Conservation (phyloP, 37 sponge, comb jelly and placozoan species). For the Spongilla lacustris region DNA sequence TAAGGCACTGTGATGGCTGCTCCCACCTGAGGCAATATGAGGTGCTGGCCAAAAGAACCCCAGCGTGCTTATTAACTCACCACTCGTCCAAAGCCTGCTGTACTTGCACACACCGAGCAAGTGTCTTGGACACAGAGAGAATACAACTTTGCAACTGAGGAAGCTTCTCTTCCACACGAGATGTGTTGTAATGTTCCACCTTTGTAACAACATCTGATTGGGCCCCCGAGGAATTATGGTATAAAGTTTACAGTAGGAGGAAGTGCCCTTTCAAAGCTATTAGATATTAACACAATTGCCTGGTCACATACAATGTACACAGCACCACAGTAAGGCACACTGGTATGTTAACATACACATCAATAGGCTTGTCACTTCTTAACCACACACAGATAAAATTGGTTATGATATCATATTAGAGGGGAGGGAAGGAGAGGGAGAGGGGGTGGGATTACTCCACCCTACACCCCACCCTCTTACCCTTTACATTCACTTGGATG, state of each 20-base stretch:
- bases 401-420: no score
- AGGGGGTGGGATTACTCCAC: neutral
- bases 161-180: neutral
- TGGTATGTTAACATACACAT: no score
- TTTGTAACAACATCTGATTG: neutral
- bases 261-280: no score
- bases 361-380: no score
- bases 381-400: no score
- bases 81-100: conserved; percentile 41
- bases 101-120: conserved; percentile 18
- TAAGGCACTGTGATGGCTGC: conserved; percentile 50
- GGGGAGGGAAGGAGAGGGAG: no score
- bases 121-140: conserved; percentile 11
- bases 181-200: conserved; percentile 18
- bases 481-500: neutral
- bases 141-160: conserved; percentile 12
- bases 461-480: neutral
- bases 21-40: conserved; percentile 56
- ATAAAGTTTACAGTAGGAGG: no score
- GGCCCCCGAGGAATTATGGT: no score
- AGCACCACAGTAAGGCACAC: no score
- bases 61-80: conserved; percentile 12
- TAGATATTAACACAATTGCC: no score
- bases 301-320: no score
- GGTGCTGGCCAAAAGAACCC: no score